Conservation (phyloP, 2,888 invertebrate species). For the Gnatocerus cornutus region DNA sequence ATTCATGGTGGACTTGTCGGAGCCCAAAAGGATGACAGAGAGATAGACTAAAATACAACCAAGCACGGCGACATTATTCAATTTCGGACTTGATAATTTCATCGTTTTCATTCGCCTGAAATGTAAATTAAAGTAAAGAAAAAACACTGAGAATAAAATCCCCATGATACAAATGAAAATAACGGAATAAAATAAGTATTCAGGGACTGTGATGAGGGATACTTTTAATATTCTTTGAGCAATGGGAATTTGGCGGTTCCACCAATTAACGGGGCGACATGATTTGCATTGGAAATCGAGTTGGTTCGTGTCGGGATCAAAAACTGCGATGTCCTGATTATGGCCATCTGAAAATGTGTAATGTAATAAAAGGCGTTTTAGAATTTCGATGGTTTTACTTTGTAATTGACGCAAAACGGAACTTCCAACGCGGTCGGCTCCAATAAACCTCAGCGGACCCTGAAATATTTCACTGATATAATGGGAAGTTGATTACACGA, state of each 20-base stretch:
- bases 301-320: constrained; percentile 76
- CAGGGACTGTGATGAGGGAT: constrained; percentile 84
- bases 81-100: constrained; percentile 91
- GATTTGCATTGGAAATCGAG: constrained; percentile 81
- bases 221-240: constrained; percentile 84
- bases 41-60: constrained; percentile 94
- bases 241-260: constrained; percentile 86
- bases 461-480: constrained; percentile 69
- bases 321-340: constrained; percentile 83
- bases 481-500: background rate
- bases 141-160: constrained; percentile 82
- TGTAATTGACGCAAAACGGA: constrained; percentile 92
- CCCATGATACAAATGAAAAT: constrained; percentile 83
- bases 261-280: constrained; percentile 81
- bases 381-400: constrained; percentile 71
- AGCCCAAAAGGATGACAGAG: constrained; percentile 88
- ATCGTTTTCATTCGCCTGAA: constrained; percentile 89
- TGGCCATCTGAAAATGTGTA: constrained; percentile 75
- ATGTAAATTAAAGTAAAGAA: constrained; percentile 87
- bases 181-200: constrained; percentile 83
- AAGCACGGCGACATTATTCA: constrained; percentile 93
- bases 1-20: constrained; percentile 86
- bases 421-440: constrained; percentile 90
- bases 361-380: constrained; percentile 41
- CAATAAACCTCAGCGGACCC: constrained; percentile 93